These are phyloP conservation scores for Neoaliturus tenellus DNA, from an alignment of 2,888 invertebrate species.

Conservation along the genomic window DNA sequence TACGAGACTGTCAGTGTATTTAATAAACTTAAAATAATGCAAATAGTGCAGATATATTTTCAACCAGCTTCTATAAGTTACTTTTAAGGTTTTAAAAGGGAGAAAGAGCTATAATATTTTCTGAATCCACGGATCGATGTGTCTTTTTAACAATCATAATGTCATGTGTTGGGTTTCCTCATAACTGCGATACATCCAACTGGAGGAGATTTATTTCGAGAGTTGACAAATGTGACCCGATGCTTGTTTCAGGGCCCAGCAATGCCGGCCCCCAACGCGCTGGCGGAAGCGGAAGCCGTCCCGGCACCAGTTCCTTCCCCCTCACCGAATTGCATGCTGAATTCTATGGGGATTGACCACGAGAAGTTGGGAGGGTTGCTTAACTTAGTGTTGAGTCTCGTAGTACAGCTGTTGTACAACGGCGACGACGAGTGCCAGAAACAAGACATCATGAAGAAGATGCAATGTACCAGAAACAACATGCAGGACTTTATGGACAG, in stretches of 20 bases:
- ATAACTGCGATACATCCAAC: too few species aligned
- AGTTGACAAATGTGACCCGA: neutral
- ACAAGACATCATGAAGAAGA: neutral
- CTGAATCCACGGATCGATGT: too few species aligned
- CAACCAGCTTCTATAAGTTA: too few species aligned
- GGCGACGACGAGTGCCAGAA: neutral
- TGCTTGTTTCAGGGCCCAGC: slow-evolving; percentile 19
- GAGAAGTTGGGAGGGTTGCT: neutral
- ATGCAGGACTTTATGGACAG: slow-evolving; percentile 8
- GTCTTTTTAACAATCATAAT: too few species aligned
- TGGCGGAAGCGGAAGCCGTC: neutral
- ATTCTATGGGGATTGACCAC: neutral
- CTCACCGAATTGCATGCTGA: neutral
- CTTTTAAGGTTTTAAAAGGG: too few species aligned
- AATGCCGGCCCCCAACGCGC: neutral
- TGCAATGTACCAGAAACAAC: neutral
- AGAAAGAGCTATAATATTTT: too few species aligned
- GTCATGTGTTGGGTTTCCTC: too few species aligned
- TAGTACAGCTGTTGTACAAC: slow-evolving; percentile 2
- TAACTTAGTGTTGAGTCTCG: neutral
- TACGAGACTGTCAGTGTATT: slow-evolving; percentile 21
- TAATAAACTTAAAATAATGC: neutral
- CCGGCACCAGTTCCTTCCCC: neutral
- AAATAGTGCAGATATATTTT: too few species aligned
- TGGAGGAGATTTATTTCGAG: neutral